Percentiles rank a stretch among this genome's conserved stretches.
phyloP scores from a whole-genome alignment of 2,113 vertebrate species.

The Glaucomys volans region DNA sequence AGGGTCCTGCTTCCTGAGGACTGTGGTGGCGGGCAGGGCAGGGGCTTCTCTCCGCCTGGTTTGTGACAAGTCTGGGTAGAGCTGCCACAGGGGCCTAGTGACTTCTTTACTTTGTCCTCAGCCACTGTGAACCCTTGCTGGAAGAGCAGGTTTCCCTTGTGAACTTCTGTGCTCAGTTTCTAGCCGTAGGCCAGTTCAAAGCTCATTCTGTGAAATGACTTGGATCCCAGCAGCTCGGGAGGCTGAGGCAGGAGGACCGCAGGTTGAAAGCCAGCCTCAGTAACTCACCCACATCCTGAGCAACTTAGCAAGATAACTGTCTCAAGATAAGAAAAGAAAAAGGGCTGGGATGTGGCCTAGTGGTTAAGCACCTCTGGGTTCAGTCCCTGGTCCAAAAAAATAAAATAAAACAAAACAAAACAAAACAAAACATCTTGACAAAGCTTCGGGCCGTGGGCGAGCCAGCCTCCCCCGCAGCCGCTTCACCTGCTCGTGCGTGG shows the following conservation, averaged over 20 bases:
- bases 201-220: accelerated
- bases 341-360: no score
- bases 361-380: no score
- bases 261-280: no score
- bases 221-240: no score
- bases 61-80: not conserved
- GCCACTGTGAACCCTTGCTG: not conserved
- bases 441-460: not conserved
- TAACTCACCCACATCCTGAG: no score
- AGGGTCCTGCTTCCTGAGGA: not conserved
- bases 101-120: not conserved
- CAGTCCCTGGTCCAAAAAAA: no score
- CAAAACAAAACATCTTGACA: no score
- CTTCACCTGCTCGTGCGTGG: accelerated
- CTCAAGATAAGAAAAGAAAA: no score
- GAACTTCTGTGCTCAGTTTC: accelerated
- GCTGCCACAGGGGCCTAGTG: no score
- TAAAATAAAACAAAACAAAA: no score
- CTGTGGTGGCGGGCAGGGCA: not conserved
- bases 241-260: no score
- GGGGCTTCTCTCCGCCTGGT: not conserved
- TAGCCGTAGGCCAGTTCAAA: not conserved
- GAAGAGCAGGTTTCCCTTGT: not conserved
- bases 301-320: no score
- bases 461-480: accelerated